These are phyloP conservation scores for Sebastes goodei DNA, from an alignment of 2,797 vertebrate genomes.

Conservation along the genomic window DNA sequence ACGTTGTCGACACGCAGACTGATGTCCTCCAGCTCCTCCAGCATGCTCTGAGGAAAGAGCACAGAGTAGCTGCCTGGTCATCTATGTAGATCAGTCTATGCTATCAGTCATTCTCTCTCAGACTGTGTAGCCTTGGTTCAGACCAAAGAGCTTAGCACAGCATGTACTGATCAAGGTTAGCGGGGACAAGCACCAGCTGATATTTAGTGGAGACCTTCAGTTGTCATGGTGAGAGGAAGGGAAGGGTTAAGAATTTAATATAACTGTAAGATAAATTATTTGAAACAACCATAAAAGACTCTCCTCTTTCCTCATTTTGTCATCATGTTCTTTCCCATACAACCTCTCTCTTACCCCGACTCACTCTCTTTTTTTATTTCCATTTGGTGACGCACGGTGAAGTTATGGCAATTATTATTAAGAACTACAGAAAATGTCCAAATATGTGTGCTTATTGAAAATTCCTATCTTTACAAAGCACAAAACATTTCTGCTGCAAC, in stretches of 20 bases:
- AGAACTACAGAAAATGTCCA: background rate
- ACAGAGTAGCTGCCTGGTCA: slow-evolving; percentile 1
- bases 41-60: slow-evolving; percentile 81
- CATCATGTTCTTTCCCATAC: background rate
- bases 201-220: slow-evolving; percentile 34
- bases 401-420: background rate
- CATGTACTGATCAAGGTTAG: slow-evolving; percentile 33
- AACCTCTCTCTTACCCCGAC: background rate
- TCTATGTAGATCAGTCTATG: background rate
- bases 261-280: background rate
- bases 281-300: background rate
- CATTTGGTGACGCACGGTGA: background rate
- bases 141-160: slow-evolving; percentile 9
- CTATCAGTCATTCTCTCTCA: slow-evolving; percentile 8
- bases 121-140: slow-evolving; percentile 20
- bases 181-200: background rate
- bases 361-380: background rate
- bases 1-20: slow-evolving; percentile 90
- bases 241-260: slow-evolving; percentile 12
- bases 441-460: background rate
- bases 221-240: background rate
- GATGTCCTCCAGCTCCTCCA: slow-evolving; percentile 90
- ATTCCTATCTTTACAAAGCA: background rate
- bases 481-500: background rate
- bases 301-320: background rate